Base-by-base conservation (phyloP, 2,113 vertebrate genomes). In the Rafetus swinhoei region DNA sequence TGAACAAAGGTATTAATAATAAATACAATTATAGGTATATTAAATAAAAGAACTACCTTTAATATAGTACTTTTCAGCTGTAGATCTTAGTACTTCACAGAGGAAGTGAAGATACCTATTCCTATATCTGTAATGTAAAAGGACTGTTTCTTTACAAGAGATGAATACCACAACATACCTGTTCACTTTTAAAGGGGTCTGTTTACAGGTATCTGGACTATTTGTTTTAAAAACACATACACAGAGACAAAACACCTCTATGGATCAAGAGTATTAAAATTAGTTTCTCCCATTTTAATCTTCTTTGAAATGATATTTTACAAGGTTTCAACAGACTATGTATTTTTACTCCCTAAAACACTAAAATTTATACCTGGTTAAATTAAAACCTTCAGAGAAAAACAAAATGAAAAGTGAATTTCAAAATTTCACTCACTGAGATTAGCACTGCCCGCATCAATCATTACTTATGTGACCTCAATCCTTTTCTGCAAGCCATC, bases 21-120 rank as follows among this genome's bases (percentile, higher is more conserved):
- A 76, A 76, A 45, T 35, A 24, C 5, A 24, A 87, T 8, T 8
- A 62, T 62, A 62, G 59, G 6, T 62, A 14, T 62, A 62, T 62
- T 62, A 27, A 82, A 45, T 1, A 81, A 1, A 52, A 32, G 52
- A 82, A 1, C 9, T 86, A 3, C 8, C 15, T 84, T 76, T 87
- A 53, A 82, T 18, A 77, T 12, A 22, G 2, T 6, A 50, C 1
- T 62, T 35, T 19, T 54, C 0, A 0, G 54, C 29, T 50, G 2
- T 9, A 32, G 7, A 5, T 87, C 57, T 84, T 35, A 62, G 32
- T 21, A 59, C 24, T 88, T 89, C 19, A 12, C 35, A 89, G 82
- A 87, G 77, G 9, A 90, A 77, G 56, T 16, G 7, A 6, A 77
- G 21, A 24, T 59, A 92, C 60, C 81, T 50, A 21, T 56, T 79